Evolutionary conservation across 2,888 invertebrate species (phyloP).

Genomic region (Osmoderma eremita): DNA sequence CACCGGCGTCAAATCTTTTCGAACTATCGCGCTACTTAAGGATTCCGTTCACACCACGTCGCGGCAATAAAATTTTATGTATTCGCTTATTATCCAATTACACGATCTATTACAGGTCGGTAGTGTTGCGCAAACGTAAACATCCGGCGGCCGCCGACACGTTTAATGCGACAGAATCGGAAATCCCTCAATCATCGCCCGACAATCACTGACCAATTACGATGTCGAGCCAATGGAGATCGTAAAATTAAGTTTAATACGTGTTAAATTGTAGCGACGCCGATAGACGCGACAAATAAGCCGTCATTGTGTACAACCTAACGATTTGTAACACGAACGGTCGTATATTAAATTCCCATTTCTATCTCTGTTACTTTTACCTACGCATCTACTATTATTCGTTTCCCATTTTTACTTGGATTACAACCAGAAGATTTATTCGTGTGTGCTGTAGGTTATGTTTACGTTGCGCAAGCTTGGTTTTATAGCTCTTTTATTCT

Average conservation of each 20-base stretch:
- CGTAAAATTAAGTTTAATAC: constrained; percentile 29
- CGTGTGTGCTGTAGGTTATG: too few species aligned
- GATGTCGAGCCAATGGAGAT: not conserved
- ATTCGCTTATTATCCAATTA: constrained; percentile 22
- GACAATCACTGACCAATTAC: constrained; percentile 22
- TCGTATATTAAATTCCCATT: too few species aligned
- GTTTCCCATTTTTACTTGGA: too few species aligned
- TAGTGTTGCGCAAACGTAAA: constrained; percentile 10
- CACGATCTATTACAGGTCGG: constrained; percentile 7
- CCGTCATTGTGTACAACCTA: not conserved
- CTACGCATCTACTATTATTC: too few species aligned
- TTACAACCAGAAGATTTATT: too few species aligned
- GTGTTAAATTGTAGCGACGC: constrained; percentile 2
- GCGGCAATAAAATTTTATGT: constrained; percentile 18
- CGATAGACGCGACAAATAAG: constrained; percentile 5
- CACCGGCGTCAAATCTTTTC: not conserved
- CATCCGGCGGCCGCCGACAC: constrained; percentile 15
- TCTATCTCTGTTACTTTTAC: too few species aligned
- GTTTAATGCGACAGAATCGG: constrained; percentile 17
- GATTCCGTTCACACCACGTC: constrained; percentile 6
- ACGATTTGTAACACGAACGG: too few species aligned
- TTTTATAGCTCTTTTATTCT: too few species aligned
- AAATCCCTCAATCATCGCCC: constrained; percentile 23
- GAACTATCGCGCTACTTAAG: not conserved
- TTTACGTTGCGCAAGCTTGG: too few species aligned